Conservation (phyloP, 2,797 vertebrate genomes). For the Chiroxiphia lanceolata region DNA sequence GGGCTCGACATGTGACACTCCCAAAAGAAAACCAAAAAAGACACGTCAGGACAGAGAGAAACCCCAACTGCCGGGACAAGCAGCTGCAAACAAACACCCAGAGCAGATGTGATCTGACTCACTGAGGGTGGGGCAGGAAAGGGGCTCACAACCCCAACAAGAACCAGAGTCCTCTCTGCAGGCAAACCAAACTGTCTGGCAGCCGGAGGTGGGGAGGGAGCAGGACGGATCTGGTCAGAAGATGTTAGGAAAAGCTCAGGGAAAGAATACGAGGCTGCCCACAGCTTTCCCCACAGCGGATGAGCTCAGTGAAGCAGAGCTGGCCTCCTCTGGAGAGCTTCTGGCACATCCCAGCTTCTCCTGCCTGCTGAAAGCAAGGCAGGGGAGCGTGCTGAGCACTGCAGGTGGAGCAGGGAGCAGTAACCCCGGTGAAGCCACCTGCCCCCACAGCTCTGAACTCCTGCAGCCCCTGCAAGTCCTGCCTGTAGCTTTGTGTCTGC, state of each 20-base stretch:
- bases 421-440: neutral
- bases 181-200: neutral
- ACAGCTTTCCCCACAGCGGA: neutral
- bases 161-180: neutral
- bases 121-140: conserved; percentile 49
- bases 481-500: neutral
- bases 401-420: fast-evolving
- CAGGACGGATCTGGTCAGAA: neutral
- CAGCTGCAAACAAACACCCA: conserved; percentile 30
- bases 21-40: neutral
- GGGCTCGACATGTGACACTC: neutral
- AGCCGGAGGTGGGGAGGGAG: neutral
- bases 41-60: neutral
- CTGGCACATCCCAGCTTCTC: neutral
- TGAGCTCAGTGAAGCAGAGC: neutral
- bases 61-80: neutral
- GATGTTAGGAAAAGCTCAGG: neutral
- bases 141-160: conserved; percentile 9
- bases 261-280: neutral
- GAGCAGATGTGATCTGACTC: conserved; percentile 43
- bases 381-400: neutral
- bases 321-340: neutral
- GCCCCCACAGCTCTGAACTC: neutral
- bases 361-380: neutral
- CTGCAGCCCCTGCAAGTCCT: neutral